Percentiles rank a stretch among this genome's conserved stretches.
These are phyloP conservation scores for Cosmia trapezina DNA, from an alignment of 2,888 invertebrate species.

Conservation along the genomic window DNA sequence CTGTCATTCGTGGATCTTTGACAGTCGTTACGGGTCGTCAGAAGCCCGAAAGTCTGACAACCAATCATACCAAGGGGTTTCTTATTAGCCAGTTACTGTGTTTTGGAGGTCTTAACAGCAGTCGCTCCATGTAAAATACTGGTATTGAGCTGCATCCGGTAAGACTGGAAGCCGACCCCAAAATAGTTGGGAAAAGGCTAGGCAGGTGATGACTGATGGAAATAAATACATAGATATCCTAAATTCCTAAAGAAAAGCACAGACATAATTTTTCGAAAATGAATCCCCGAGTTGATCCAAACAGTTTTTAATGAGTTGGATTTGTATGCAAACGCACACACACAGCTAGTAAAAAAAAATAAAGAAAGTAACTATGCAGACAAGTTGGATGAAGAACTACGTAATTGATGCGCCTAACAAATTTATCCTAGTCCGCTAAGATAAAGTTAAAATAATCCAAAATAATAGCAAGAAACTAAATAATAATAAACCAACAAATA, in stretches of 20 bases:
- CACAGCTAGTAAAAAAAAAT: neutral
- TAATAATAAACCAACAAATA: slow-evolving; percentile 17
- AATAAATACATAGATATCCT: neutral
- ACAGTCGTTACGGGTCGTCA: too few species aligned
- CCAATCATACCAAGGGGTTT: too few species aligned
- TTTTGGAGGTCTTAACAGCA: too few species aligned
- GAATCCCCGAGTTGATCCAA: neutral
- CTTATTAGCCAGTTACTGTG: too few species aligned
- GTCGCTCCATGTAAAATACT: too few species aligned
- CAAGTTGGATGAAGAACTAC: neutral
- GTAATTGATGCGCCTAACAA: neutral
- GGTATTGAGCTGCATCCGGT: too few species aligned
- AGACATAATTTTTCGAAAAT: neutral
- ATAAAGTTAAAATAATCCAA: neutral
- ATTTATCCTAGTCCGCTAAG: neutral
- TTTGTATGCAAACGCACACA: neutral
- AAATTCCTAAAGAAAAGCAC: neutral
- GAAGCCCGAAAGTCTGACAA: too few species aligned
- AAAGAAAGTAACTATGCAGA: neutral
- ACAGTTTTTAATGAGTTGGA: neutral
- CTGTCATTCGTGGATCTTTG: too few species aligned
- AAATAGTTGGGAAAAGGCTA: too few species aligned
- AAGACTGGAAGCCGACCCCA: too few species aligned
- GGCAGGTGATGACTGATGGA: too few species aligned
- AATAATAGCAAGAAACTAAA: slow-evolving; percentile 4